These are phyloP conservation scores for Linurgus olivaceus DNA, from an alignment of 2,797 vertebrate species.

Conservation along the genomic window DNA sequence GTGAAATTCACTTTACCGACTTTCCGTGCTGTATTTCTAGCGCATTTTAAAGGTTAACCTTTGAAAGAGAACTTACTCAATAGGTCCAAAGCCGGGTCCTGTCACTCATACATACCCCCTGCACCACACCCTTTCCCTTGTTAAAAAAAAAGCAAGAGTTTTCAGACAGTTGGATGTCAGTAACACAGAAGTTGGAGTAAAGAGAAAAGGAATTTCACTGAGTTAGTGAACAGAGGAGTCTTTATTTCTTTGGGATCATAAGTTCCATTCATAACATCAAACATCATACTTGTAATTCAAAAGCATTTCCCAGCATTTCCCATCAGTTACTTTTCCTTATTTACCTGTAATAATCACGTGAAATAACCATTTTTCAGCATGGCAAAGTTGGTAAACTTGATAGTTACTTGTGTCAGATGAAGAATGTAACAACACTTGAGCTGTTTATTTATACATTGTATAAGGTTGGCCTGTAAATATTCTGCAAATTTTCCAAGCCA, in stretches of 20 bases:
- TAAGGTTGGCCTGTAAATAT: background rate
- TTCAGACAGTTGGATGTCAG: background rate
- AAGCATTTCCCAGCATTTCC: background rate
- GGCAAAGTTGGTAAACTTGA: background rate
- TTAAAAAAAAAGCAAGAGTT: background rate
- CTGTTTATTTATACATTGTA: background rate
- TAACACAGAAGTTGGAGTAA: background rate
- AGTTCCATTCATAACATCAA: background rate
- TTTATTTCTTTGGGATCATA: background rate
- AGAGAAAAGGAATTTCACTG: background rate
- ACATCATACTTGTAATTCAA: background rate
- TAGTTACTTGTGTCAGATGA: background rate
- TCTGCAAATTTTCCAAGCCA: background rate
- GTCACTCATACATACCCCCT: background rate
- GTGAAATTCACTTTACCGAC: background rate
- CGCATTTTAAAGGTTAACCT: background rate
- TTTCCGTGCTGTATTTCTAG: background rate
- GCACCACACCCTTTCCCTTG: background rate
- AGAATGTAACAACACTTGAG: background rate
- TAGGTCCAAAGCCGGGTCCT: background rate
- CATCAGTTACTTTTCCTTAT: background rate
- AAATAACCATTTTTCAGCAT: background rate
- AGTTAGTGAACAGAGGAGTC: background rate
- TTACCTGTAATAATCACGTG: background rate
- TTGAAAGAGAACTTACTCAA: background rate